Evolutionary conservation across 1,140 invertebrate species (phyloP), one percentile per base, ranked within the genome.

Genomic region (Panagrolaimus sp.): DNA sequence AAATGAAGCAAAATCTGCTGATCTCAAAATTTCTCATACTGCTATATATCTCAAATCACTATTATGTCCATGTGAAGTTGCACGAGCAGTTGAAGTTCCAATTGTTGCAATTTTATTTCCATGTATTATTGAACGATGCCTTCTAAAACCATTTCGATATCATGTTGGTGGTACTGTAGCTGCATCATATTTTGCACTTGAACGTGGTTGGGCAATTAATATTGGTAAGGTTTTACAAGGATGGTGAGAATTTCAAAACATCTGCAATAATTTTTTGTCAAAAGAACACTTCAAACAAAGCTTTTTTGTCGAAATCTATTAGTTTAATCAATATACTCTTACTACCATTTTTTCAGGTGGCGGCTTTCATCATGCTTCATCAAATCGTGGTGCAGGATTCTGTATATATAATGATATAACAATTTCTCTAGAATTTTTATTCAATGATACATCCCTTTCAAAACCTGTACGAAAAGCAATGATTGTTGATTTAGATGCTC

Each of bases 381-480:
- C 38, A 51, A 25, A 48, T 13, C 31, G 85, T 70, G 91, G 91
- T 1, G 91, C 90, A 5, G 91, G 91, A 3, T 93, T 93, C 84
- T 93, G 91, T 85, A 87, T 89, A 1, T 93, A 92, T 84, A 91
- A 91, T 9, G 91, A 92, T 82, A 92, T 93, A 44, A 91, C 90
- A 0, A 81, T 92, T 46, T 84, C 91, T 0, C 86, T 92, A 13
- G 85, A 87, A 63, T 89, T 89, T 76, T 79, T 91, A 5, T 88
- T 90, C 61, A 83, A 87, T 14, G 82, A 86, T 75, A 73, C 84
- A 16, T 79, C 83, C 31, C 31, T 38, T 38, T 38, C 31, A 2
- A 38, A 38, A 38, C 31, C 31, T 38, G 87, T 90, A 9, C 84
- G 87, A 66, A 89, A 87, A 68, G 88, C 88, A 11, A 90, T 93